phyloP scores from a whole-genome alignment of 2,888 invertebrate genomes.

The Plebejus anna region DNA sequence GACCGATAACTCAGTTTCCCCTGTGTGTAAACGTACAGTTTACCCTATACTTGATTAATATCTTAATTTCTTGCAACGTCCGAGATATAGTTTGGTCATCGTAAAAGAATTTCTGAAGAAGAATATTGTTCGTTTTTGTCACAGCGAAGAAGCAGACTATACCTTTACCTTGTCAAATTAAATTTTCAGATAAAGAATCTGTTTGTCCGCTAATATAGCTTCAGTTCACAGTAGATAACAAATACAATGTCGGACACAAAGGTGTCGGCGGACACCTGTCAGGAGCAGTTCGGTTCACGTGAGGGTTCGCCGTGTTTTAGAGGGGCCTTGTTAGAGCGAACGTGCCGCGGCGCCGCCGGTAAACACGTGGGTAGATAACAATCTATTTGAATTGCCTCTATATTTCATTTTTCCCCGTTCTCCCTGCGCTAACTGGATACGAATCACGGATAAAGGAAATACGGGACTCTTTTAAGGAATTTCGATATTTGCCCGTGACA shows the following conservation, averaged over 20 bases:
- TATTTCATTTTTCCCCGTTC: constrained; percentile 78
- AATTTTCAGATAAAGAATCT: neutral
- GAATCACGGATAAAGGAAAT: constrained; percentile 64
- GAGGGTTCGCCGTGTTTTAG: constrained; percentile 59
- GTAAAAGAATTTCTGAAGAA: neutral
- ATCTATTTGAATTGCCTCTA: constrained; percentile 80
- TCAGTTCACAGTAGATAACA: neutral
- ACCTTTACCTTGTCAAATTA: neutral
- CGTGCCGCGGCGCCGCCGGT: constrained; percentile 73
- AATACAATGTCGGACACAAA: constrained; percentile 36
- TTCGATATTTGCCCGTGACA: constrained; percentile 35
- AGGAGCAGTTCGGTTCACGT: constrained; percentile 60
- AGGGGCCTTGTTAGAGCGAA: constrained; percentile 69
- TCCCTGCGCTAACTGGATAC: constrained; percentile 74
- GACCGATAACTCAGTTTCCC: constrained; percentile 4
- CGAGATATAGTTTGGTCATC: neutral
- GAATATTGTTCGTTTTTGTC: neutral
- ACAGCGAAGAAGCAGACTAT: neutral
- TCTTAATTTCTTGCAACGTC: neutral
- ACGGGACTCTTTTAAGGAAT: constrained; percentile 62
- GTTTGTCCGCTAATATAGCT: neutral
- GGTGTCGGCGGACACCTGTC: constrained; percentile 60
- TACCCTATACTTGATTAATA: neutral
- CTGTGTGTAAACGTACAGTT: neutral
- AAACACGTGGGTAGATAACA: constrained; percentile 80